Evolutionary conservation across 2,797 vertebrate species (phyloP), one percentile per base, ranked within the genome.

Genomic region (Acridotheres tristis): DNA sequence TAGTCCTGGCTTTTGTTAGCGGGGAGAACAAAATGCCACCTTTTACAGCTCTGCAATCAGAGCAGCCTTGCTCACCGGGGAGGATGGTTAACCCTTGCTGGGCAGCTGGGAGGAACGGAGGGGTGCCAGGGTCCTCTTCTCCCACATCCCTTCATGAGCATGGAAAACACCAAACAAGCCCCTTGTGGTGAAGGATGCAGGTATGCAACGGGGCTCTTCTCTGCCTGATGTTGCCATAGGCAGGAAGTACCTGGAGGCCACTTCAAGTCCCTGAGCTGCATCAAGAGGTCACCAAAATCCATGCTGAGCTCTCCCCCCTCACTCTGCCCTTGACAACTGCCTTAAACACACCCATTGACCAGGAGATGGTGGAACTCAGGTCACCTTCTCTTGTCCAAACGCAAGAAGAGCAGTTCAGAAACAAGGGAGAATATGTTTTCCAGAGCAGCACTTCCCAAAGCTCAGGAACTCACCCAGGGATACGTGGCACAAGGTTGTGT

Each of bases 1-100:
- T 11, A 94, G 94, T 73, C 80, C 87, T 86, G 74, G 93, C 94
- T 96, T 97, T 96, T 97, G 97, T 97, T 83, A 76, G 65, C 16
- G 1, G 78, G 81, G 53, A 93, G 83, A 96, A 91, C 85, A 87
- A 82, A 96, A 96, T 89, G 94, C 94, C 92, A 97, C 97, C 96
- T 96, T 97, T 94, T 86, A 90, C n/a, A 48, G 90, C 88, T 89
- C 63, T 89, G 79, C 93, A 87, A 83, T 91, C 89, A 88, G n/a
- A 81, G 86, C 71, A 81, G 50, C 45, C 69, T 42, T 78, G 75
- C 88, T 86, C 81, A 75, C 58, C 25, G 5, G 72, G 38, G 48
- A 90, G 30, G 36, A 30, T 18, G 43, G 51, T 97, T 96, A 97
- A 96, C 90, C 90, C 95, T 87, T 84, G 47, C 32, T 48, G 4